Base-by-base conservation (phyloP, 2,888 invertebrate genomes). In the Spialia ferax region DNA sequence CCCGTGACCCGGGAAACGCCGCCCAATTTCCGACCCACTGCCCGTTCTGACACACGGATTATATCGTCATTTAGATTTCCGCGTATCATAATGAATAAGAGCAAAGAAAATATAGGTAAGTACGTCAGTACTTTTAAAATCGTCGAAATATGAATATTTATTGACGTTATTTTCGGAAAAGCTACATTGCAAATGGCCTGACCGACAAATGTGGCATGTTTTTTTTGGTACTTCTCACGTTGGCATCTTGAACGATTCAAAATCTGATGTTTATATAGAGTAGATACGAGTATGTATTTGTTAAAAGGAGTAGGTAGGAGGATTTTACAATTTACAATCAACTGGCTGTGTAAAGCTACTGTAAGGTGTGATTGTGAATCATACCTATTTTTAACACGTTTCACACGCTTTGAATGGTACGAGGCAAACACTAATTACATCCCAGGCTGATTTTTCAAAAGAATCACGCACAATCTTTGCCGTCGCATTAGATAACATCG, bases 1-100 rank as follows among this genome's bases (percentile, higher is more conserved):
- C 84, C 83, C 81, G 83, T 82, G 82, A 84, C 85, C 84, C 84
- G 79, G 84, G 86, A 88, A 78, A 82, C 83, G 79, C 84, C 86
- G 82, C 81, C 83, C 77, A 66, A 66, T 66, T 45, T 54, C 22
- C 52, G 60, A 60, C 42, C 29, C 71, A 22, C 76, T 75, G 71
- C 76, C 74, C 76, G 66, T 62, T 74, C 63, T 69, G 13, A 10
- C 10, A 32, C 32, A n/a, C 59, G 38, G 45, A 32, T 32, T 4
- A 29, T 52, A 11, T 26, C 22, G 13, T 2, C 7, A 52, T 26
- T 26, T 26, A 6, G 13, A 52, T 15, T 15, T 42, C 7, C 15
- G 15, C 15, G 38, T n/a, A 38, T n/a, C 32, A 6, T 15, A 42
- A 42, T 42, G 2, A 38, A 38, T n/a, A n/a, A n/a, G n/a, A n/a